Evolutionary conservation across 23 tunicate genomes (phyloP).

Genomic region (Oikopleura dioica): DNA sequence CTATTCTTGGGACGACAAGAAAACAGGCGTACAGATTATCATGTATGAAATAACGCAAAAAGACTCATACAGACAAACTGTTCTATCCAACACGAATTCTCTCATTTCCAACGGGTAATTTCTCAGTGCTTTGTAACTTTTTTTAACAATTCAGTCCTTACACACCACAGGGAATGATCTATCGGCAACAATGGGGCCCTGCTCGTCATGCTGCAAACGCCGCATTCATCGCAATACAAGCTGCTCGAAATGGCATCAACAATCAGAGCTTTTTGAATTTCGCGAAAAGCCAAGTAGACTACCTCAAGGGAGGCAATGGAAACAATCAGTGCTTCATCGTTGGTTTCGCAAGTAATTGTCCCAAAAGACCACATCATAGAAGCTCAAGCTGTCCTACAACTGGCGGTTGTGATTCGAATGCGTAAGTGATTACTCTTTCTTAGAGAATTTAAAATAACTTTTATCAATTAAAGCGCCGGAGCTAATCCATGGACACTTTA

Average conservation of each 20-base stretch:
- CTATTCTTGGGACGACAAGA: conserved; percentile 8
- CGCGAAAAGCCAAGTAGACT: conserved; percentile 35
- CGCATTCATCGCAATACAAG: background rate
- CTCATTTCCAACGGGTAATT: too few relatives aligned
- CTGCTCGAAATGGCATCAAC: background rate
- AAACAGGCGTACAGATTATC: background rate
- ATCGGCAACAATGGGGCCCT: conserved; percentile 1
- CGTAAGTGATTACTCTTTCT: too few relatives aligned
- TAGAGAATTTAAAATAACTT: too few relatives aligned
- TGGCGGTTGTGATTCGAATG: background rate
- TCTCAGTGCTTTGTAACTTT: too few relatives aligned
- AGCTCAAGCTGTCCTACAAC: background rate
- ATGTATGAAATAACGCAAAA: conserved; percentile 2
- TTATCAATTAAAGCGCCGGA: too few relatives aligned
- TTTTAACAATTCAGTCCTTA: too few relatives aligned
- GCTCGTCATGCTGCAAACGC: conserved; percentile 8
- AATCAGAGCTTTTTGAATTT: too few relatives aligned
- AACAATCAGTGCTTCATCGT: conserved; percentile 28
- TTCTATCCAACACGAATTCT: background rate
- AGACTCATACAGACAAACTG: background rate
- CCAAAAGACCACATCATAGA: conserved; percentile 66
- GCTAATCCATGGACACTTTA: conserved; percentile 58
- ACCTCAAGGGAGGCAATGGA: conserved; percentile 41
- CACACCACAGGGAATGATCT: conserved; percentile 9
- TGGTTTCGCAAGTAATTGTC: conserved; percentile 30